Percentiles rank a stretch among this genome's conserved stretches.
These are phyloP conservation scores for Columbina picui DNA, from an alignment of 2,113 vertebrate species.

Conservation along the genomic window DNA sequence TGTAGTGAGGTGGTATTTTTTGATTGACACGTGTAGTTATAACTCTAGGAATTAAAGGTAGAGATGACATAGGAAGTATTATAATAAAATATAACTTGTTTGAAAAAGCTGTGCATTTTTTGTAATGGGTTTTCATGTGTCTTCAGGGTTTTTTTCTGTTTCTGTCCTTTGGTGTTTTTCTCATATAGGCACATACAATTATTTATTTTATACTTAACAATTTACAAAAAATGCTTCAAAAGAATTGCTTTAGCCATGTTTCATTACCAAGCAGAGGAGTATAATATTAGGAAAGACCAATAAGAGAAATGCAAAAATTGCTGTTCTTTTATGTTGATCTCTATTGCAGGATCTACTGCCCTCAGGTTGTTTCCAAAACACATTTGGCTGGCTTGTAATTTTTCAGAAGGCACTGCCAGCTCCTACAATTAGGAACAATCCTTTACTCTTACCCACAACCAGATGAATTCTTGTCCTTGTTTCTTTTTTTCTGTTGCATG, in stretches of 20 bases:
- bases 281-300: background rate
- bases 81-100: background rate
- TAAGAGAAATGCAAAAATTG: background rate
- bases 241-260: background rate
- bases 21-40: background rate
- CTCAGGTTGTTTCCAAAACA: background rate
- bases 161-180: background rate
- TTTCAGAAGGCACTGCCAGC: background rate
- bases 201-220: background rate
- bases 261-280: background rate
- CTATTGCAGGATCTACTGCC: rapidly evolving
- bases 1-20: background rate
- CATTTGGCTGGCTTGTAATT: background rate
- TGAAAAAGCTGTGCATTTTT: background rate
- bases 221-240: background rate
- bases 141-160: background rate
- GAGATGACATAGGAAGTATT: background rate
- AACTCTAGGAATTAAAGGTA: background rate
- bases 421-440: background rate
- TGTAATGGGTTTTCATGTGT: background rate
- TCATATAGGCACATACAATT: background rate
- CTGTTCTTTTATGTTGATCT: background rate
- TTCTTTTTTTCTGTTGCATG: background rate
- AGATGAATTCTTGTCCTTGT: background rate
- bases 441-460: background rate